Percentiles rank a stretch among this genome's conserved stretches.
Evolutionary conservation across 2,113 vertebrate species (phyloP).

Genomic region (Triplophysa rosa): DNA sequence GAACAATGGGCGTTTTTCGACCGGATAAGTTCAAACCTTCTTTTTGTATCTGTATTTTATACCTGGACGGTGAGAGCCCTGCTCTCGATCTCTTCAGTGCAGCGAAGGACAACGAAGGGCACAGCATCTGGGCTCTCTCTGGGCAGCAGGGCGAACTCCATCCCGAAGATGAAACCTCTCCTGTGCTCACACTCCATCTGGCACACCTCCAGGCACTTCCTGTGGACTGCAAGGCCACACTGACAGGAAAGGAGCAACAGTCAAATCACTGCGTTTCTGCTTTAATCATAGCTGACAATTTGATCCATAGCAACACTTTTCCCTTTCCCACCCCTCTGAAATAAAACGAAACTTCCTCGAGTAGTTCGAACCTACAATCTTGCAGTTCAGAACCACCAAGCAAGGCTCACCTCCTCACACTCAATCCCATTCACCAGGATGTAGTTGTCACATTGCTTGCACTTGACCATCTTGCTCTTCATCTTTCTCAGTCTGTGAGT

Average conservation of each 20-base stretch:
- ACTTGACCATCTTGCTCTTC: conserved; percentile 85
- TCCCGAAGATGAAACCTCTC: conserved; percentile 81
- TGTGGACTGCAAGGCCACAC: conserved; percentile 88
- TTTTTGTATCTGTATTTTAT: neutral
- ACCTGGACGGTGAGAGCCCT: conserved; percentile 87
- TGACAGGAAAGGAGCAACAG: conserved; percentile 53
- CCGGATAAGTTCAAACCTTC: too few species aligned
- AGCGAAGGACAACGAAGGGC: conserved; percentile 83
- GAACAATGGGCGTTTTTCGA: neutral
- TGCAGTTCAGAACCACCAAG: neutral
- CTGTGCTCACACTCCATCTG: conserved; percentile 82
- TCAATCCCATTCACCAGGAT: conserved; percentile 86
- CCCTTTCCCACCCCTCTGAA: neutral
- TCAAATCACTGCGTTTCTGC: neutral
- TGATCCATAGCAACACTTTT: neutral
- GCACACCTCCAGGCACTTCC: conserved; percentile 88
- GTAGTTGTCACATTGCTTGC: conserved; percentile 89
- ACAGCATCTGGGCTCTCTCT: conserved; percentile 77
- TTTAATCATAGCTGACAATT: neutral
- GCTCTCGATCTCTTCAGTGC: conserved; percentile 86
- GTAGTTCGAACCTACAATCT: neutral
- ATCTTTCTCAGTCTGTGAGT: conserved; percentile 83
- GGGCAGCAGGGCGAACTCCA: conserved; percentile 75
- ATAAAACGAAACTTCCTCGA: too few species aligned
- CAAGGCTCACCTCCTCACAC: conserved; percentile 85